These are phyloP conservation scores for Cosmopolites sordidus DNA, from an alignment of 2,888 invertebrate genomes.

Conservation along the genomic window DNA sequence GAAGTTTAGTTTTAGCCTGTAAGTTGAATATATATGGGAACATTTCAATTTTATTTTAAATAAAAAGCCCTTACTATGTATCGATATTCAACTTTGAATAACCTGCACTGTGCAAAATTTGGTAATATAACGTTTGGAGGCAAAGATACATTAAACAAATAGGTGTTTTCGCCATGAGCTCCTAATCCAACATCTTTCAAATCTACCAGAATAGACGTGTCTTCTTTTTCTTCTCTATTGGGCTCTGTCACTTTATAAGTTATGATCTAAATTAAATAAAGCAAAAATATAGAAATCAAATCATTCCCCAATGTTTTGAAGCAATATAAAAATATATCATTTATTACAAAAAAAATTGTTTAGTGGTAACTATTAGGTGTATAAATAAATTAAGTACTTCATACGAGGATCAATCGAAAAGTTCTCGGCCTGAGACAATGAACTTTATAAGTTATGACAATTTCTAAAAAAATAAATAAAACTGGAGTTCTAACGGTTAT, in stretches of 20 bases:
- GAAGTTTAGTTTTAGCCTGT: conserved; percentile 31
- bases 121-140: conserved; percentile 34
- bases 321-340: too few species aligned
- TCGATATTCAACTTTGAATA: conserved; percentile 35
- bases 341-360: too few species aligned
- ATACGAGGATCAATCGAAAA: too few species aligned
- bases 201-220: conserved; percentile 28
- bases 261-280: conserved; percentile 30
- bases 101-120: conserved; percentile 35
- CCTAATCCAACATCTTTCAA: conserved; percentile 38
- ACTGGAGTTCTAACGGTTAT: too few species aligned
- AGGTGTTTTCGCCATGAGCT: conserved; percentile 41
- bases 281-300: too few species aligned
- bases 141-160: conserved; percentile 34
- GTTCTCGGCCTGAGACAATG: too few species aligned
- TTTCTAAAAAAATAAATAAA: too few species aligned
- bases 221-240: conserved; percentile 26
- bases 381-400: too few species aligned
- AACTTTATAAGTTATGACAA: too few species aligned
- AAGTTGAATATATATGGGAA: conserved; percentile 2
- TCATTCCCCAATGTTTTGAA: too few species aligned
- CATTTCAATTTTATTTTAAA: neutral
- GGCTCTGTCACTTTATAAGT: conserved; percentile 33
- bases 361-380: too few species aligned
- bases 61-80: conserved; percentile 28